Evolutionary conservation across 2,888 invertebrate species (phyloP).

Genomic region (Ganaspis brasiliensis): DNA sequence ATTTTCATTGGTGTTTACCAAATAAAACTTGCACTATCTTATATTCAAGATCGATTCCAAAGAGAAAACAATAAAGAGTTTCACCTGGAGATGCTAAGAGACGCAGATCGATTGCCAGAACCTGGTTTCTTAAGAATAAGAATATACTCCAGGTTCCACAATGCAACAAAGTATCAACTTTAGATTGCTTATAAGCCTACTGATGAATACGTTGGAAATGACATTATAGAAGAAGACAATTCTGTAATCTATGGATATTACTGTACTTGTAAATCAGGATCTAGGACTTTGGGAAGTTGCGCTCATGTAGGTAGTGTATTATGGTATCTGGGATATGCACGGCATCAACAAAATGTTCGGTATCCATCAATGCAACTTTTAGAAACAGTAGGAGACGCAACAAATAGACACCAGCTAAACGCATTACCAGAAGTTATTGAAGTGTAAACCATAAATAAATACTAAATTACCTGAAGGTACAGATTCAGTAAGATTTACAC

Average conservation of each 20-base stretch:
- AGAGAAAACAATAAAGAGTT: slow-evolving; percentile 38
- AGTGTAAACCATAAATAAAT: no score
- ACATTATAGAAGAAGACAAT: no score
- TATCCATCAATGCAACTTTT: slow-evolving; percentile 17
- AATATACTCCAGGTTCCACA: slow-evolving; percentile 47
- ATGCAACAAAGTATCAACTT: no score
- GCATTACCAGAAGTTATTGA: background rate
- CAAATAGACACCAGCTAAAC: slow-evolving; percentile 2
- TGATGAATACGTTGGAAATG: no score
- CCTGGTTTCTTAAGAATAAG: slow-evolving; percentile 47
- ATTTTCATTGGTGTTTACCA: slow-evolving; percentile 50
- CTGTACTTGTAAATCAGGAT: slow-evolving; percentile 40
- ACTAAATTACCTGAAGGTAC: no score
- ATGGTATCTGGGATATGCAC: background rate
- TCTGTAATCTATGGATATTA: slow-evolving; percentile 43
- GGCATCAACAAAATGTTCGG: slow-evolving; percentile 33
- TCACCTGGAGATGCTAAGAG: slow-evolving; percentile 42
- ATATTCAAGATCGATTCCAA: background rate
- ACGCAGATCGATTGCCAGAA: slow-evolving; percentile 38
- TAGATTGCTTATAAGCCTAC: no score
- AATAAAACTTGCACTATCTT: slow-evolving; percentile 48
- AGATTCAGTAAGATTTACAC: no score
- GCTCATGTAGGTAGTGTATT: background rate
- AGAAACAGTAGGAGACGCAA: background rate
- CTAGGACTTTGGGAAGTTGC: background rate